Evolutionary conservation across 1,140 invertebrate genomes (phyloP), one percentile per base, ranked within the genome.

Genomic region (Harlomillsia oculata): DNA sequence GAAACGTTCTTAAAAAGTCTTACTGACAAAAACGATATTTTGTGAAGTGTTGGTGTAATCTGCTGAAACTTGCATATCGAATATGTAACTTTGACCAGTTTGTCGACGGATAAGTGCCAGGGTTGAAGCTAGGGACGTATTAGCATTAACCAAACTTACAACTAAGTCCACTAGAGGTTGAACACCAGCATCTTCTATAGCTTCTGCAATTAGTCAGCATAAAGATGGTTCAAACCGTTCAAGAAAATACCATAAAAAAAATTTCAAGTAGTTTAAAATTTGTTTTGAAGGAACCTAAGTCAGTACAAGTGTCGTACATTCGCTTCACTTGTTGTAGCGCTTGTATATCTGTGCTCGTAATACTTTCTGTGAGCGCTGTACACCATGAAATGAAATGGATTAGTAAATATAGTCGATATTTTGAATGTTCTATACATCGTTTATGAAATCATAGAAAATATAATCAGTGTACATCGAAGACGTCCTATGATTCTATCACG

Each of bases 271-370:
- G n/a, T n/a, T n/a, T n/a, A n/a, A n/a, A n/a, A n/a, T n/a, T n/a
- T n/a, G n/a, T n/a, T n/a, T n/a, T n/a, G n/a, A n/a, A 21, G 18
- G 48, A 56, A 65, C 63, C 56, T 14, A 60, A 37, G 26, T 62
- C 50, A 9, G 55, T 29, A 32, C 64, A 65, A n/a, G 64, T 56
- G 45, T 60, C 46, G 43, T 65, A 65, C 34, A 65, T 51, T 1
- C 37, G 18, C 36, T 59, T 62, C 9, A 65, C 39, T 59, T 65
- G 64, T 36, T 58, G 52, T 8, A 65, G 46, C 11, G 59, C 36
- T 14, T 50, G 41, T 32, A 65, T 65, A 36, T 65, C 64, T 16
- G 52, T 30, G 16, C 41, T 53, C 3, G 6, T 57, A 23, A 65
- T 62, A 21, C 32, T 53, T 45, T 61, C 63, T 14, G 56, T 53